A percentile compares a stretch with the other conserved stretches of the same genome.
phyloP scores from a whole-genome alignment of 1,140 invertebrate species.

The Drosophila bocqueti region DNA sequence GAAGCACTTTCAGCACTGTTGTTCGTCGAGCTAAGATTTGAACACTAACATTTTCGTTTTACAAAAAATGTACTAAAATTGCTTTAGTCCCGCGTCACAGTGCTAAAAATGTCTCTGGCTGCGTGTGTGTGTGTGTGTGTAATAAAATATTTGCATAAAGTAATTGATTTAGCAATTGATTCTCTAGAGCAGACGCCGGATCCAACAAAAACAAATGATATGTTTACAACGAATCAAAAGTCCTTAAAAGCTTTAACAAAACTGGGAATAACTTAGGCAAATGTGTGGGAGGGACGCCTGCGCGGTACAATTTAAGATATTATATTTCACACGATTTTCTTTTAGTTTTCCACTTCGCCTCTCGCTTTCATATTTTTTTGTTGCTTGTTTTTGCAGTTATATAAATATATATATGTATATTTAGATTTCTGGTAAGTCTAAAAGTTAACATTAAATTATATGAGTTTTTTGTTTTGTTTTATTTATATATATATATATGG shows the following conservation, averaged over 20 bases:
- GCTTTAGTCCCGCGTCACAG: conserved; percentile 57
- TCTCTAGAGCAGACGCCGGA: conserved; percentile 21
- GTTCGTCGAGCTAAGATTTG: conserved; percentile 73
- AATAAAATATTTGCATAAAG: conserved; percentile 33
- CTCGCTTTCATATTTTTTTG: conserved; percentile 4
- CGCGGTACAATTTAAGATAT: conserved; percentile 21
- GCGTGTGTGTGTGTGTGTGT: conserved; percentile 6
- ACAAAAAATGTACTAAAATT: conserved; percentile 76
- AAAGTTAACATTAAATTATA: conserved; percentile 76
- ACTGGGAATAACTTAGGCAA: conserved; percentile 44
- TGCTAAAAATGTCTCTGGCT: conserved; percentile 48
- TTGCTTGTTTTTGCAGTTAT: conserved; percentile 48
- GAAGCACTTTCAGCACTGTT: conserved; percentile 63
- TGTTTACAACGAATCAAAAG: conserved; percentile 69
- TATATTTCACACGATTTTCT: conserved; percentile 12
- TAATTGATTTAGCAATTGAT: conserved; percentile 57
- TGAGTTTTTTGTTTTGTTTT: conserved; percentile 54
- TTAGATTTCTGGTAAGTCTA: conserved; percentile 62
- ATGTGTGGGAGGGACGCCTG: conserved; percentile 33
- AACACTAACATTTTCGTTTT: conserved; percentile 77
- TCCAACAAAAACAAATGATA: conserved; percentile 70
- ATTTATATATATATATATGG: conserved; percentile 21
- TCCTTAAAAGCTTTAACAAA: conserved; percentile 64
- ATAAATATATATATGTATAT: conserved; percentile 51
- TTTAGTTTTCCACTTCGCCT: conserved; percentile 13